Conservation (phyloP, 2,888 invertebrate species). For the Phortica okadai region DNA sequence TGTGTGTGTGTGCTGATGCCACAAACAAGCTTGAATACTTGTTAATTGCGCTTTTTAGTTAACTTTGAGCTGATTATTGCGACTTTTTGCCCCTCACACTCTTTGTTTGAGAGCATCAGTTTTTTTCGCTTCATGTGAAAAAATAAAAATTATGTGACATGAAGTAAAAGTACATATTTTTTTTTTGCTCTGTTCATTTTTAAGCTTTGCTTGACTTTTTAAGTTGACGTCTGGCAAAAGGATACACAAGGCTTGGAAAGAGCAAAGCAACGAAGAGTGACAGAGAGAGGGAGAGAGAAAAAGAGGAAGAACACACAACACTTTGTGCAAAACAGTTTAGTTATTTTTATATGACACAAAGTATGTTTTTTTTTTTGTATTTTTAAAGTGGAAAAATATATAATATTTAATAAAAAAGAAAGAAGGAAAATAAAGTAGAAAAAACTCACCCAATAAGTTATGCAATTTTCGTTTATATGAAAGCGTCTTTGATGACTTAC, state of each 20-base stretch:
- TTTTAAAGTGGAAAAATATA: background rate
- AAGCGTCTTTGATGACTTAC: background rate
- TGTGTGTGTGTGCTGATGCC: conserved; percentile 7
- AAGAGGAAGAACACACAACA: no score
- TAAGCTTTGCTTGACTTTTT: background rate
- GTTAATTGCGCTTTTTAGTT: conserved; percentile 52
- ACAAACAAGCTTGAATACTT: conserved; percentile 20
- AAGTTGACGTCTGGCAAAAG: background rate
- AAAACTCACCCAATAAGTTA: background rate
- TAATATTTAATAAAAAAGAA: background rate
- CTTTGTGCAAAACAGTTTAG: no score
- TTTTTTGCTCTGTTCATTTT: no score
- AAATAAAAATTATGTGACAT: background rate
- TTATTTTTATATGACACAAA: no score
- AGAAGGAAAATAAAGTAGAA: background rate
- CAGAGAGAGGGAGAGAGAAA: no score
- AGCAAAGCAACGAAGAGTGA: no score
- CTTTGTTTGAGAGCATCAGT: background rate
- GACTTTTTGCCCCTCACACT: background rate
- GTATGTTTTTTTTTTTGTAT: background rate
- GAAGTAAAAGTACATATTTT: no score
- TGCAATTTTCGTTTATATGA: background rate
- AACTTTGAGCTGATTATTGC: conserved; percentile 64
- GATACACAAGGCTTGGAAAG: no score
- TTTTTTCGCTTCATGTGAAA: background rate